A percentile compares a stretch with the other conserved stretches of the same genome.
Evolutionary conservation across 2,888 invertebrate genomes (phyloP).

Genomic region (Sphinx pinastri): DNA sequence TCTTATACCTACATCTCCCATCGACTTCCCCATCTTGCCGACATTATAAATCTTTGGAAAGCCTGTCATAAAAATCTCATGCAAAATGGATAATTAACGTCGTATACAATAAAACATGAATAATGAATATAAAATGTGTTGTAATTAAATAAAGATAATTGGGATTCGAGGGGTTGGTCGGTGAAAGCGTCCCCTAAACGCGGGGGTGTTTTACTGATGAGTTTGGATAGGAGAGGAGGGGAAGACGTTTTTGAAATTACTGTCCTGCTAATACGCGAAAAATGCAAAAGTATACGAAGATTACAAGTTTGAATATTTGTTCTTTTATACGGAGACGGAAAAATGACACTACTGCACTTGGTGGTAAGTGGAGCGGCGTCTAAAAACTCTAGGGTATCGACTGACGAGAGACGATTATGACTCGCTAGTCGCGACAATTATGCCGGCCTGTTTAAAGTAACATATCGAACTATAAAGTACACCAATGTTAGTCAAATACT

Average conservation of each 20-base stretch:
- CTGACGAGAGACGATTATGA: too few relatives aligned
- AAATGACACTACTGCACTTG: too few relatives aligned
- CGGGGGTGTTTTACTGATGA: slow-evolving; percentile 29
- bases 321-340: too few relatives aligned
- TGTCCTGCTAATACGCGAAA: not conserved
- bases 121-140: slow-evolving; percentile 41
- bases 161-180: slow-evolving; percentile 30
- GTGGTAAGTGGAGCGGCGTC: too few relatives aligned
- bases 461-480: too few relatives aligned
- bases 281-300: not conserved
- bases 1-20: too few relatives aligned
- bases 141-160: slow-evolving; percentile 50
- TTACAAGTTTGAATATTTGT: not conserved
- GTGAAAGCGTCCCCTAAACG: slow-evolving; percentile 33
- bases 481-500: too few relatives aligned
- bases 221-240: slow-evolving; percentile 11
- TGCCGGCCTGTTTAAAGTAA: too few relatives aligned
- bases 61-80: slow-evolving; percentile 26
- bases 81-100: slow-evolving; percentile 19
- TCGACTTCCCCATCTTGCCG: too few relatives aligned
- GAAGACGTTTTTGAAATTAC: slow-evolving; percentile 16
- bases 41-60: too few relatives aligned
- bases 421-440: too few relatives aligned
- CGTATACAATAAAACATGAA: slow-evolving; percentile 39
- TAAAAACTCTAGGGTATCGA: too few relatives aligned